phyloP scores from a whole-genome alignment of 2,797 vertebrate species.

The Alcedo atthis region DNA sequence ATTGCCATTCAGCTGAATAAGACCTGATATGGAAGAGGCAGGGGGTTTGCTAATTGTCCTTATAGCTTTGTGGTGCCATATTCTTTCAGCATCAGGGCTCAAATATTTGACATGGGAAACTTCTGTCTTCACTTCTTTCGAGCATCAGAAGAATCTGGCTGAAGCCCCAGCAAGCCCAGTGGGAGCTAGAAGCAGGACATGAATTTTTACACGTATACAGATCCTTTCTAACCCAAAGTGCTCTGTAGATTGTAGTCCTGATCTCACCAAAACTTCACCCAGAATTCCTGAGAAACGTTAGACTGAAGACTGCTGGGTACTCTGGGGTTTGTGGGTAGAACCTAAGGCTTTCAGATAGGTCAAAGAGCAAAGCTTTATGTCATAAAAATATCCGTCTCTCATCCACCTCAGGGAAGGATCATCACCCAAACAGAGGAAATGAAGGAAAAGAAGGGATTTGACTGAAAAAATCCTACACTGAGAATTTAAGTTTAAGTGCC shows the following conservation, averaged over 20 bases:
- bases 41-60: neutral
- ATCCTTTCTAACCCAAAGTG: neutral
- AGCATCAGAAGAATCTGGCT: neutral
- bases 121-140: neutral
- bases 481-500: constrained; percentile 14
- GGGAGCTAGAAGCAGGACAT: neutral
- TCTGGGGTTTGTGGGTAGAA: neutral
- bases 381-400: neutral
- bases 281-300: neutral
- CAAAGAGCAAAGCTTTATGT: neutral
- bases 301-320: neutral
- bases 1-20: neutral
- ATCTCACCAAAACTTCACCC: neutral
- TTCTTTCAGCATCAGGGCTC: neutral
- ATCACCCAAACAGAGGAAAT: neutral
- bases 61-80: neutral
- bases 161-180: neutral
- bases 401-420: neutral
- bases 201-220: neutral
- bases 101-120: neutral
- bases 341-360: neutral
- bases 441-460: neutral
- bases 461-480: neutral
- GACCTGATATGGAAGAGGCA: neutral
- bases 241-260: neutral